Conservation (phyloP, 2,888 invertebrate species). For the Phyllotreta cruciferae region DNA sequence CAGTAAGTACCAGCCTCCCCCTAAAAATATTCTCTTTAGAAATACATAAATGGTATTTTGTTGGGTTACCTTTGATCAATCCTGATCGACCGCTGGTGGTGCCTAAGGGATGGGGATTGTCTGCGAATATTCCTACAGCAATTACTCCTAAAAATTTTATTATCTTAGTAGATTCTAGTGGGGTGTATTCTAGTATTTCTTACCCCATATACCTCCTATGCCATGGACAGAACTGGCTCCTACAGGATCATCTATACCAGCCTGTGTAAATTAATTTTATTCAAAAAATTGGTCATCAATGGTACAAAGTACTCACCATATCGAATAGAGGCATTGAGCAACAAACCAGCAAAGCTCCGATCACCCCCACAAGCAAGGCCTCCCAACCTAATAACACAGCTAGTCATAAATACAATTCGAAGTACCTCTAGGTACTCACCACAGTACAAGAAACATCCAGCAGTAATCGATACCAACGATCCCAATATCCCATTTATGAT, state of each 20-base stretch:
- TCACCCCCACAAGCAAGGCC: conserved; percentile 78
- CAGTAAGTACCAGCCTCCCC: conserved; percentile 87
- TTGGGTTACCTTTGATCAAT: conserved; percentile 71
- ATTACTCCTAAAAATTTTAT: conserved; percentile 76
- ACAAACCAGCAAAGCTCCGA: conserved; percentile 80
- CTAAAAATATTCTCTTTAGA: conserved; percentile 56
- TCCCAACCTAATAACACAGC: conserved; percentile 72
- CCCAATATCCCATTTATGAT: conserved; percentile 90
- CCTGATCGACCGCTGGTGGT: conserved; percentile 81
- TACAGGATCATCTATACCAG: conserved; percentile 89
- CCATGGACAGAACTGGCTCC: conserved; percentile 92
- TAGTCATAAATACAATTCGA: too few relatives aligned
- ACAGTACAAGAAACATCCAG: conserved; percentile 84
- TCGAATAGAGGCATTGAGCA: conserved; percentile 78
- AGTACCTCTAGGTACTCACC: conserved; percentile 43
- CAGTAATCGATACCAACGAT: conserved; percentile 86
- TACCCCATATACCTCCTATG: conserved; percentile 76
- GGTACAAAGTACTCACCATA: conserved; percentile 60
- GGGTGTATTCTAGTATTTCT: conserved; percentile 29
- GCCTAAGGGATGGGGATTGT: conserved; percentile 80
- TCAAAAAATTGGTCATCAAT: neutral
- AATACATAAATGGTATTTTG: neutral
- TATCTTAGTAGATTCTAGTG: neutral
- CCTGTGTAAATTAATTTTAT: conserved; percentile 46
- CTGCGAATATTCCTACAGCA: conserved; percentile 89